Evolutionary conservation across 1,140 invertebrate species (phyloP), one percentile per base, ranked within the genome.

Genomic region (Bombus soroeensis): DNA sequence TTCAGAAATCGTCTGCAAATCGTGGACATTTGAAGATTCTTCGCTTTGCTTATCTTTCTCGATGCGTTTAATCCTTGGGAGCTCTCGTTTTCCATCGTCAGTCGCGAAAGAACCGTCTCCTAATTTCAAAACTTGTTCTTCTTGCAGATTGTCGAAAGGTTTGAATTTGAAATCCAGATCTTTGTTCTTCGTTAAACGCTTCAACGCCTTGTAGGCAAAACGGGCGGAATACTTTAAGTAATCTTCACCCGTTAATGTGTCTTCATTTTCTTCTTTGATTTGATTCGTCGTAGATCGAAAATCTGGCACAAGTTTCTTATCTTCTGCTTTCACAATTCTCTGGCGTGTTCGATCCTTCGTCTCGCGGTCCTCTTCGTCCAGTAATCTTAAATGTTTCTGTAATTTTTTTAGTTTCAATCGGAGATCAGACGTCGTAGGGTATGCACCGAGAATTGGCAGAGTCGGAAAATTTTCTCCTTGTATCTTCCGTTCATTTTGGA

Each of bases 161-260:
- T 74, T 32, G 3, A 37, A 32, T 10, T 86, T 59, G 53, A 86
- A 89, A 43, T 86, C 62, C 12, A 83, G 37, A 25, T 76, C 71
- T 72, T 81, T 89, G n/a, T 78, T 66, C 25, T 18, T 37, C 43
- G 66, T 87, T 47, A 83, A n/a, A n/a, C 32, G 75, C 34, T 81
- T 90, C 41, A 90, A 32, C n/a, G 89, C 88, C 70, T 75, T 89
- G 28, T 89, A 81, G 57, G 89, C 85, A 41, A 68, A 79, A 43
- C 77, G 88, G 57, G 37, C 70, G 2, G 88, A 81, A n/a, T 84
- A 90, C 34, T 79, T 82, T 28, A 79, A 66, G 4, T 32, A 78
- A 53, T 80, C 74, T 5, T 47, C 37, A 13, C n/a, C 22, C 28
- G 6, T 25, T 18, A 41, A 43, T 25, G 32, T 32, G 1, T 43